These are phyloP conservation scores for Drepana arcuata DNA, from an alignment of 1,140 invertebrate genomes.

Conservation along the genomic window DNA sequence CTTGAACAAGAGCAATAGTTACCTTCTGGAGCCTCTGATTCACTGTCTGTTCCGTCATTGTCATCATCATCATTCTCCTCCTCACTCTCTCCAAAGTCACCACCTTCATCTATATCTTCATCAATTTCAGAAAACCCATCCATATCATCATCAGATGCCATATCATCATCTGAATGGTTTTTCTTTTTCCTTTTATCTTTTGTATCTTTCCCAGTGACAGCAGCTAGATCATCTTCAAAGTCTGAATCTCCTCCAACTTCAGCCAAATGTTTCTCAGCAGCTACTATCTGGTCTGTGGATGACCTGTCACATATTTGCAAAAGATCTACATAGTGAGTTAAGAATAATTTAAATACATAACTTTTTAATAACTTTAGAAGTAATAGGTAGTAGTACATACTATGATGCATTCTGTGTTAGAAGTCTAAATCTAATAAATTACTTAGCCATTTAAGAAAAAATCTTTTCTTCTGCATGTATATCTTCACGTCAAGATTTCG, in stretches of 20 bases:
- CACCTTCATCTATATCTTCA: slow-evolving; percentile 6
- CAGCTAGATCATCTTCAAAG: slow-evolving; percentile 77
- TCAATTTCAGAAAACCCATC: slow-evolving; percentile 16
- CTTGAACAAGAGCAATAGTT: slow-evolving; percentile 2
- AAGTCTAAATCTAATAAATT: too few relatives aligned
- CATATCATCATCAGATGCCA: neutral
- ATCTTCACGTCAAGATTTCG: too few relatives aligned
- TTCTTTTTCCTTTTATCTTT: slow-evolving; percentile 32
- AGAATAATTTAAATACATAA: slow-evolving; percentile 7
- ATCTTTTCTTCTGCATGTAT: too few relatives aligned
- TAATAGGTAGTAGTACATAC: too few relatives aligned
- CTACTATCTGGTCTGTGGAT: slow-evolving; percentile 75
- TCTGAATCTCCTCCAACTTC: slow-evolving; percentile 75
- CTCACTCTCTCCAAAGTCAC: slow-evolving; percentile 9
- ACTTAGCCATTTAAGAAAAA: too few relatives aligned
- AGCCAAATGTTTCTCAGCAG: slow-evolving; percentile 76
- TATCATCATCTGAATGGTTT: slow-evolving; percentile 11
- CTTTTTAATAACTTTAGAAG: too few relatives aligned
- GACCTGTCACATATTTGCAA: slow-evolving; percentile 86
- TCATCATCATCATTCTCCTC: slow-evolving; percentile 2
- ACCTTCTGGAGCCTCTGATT: slow-evolving; percentile 15
- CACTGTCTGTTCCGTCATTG: slow-evolving; percentile 6
- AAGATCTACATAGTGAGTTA: slow-evolving; percentile 72
- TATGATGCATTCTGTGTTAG: too few relatives aligned
- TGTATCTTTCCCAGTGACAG: slow-evolving; percentile 60